phyloP scores from a whole-genome alignment of 1,140 invertebrate genomes.

The Delia radicum region DNA sequence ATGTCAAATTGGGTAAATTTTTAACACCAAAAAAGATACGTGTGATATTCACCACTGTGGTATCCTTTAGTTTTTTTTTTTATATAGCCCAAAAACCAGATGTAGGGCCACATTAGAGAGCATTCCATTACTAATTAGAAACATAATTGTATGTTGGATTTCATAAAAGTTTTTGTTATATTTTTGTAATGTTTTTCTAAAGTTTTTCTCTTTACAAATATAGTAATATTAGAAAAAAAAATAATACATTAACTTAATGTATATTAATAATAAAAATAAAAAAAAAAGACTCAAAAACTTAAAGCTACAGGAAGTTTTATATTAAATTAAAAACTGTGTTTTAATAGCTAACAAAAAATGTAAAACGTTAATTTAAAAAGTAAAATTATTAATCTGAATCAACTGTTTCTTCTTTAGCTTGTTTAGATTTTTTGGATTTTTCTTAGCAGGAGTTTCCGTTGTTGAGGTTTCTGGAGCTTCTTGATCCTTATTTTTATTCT shows the following conservation, averaged over 20 bases:
- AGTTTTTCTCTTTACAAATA: not conserved
- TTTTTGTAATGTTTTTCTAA: constrained; percentile 3
- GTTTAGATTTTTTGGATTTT: constrained; percentile 26
- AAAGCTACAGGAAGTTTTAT: not conserved
- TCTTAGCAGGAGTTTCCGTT: constrained; percentile 28
- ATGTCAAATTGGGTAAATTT: too few relatives aligned
- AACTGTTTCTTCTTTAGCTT: constrained; percentile 14
- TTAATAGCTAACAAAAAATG: not conserved
- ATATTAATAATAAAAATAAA: not conserved
- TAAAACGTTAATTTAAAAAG: not conserved
- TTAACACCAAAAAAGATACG: too few relatives aligned
- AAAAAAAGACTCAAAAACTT: not conserved
- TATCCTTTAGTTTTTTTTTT: too few relatives aligned
- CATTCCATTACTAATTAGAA: too few relatives aligned
- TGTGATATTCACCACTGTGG: too few relatives aligned
- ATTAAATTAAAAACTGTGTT: not conserved
- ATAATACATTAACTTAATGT: constrained; percentile 15
- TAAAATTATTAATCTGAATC: not conserved
- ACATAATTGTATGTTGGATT: too few relatives aligned
- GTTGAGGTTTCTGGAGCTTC: constrained; percentile 31
- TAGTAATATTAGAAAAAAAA: not conserved
- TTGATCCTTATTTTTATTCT: constrained; percentile 43
- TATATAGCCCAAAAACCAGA: too few relatives aligned
- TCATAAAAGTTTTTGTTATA: not conserved
- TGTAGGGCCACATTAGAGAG: too few relatives aligned